These are phyloP conservation scores for Paramormyrops hopkinsi DNA, from an alignment of 2,797 vertebrate genomes.

Conservation along the genomic window DNA sequence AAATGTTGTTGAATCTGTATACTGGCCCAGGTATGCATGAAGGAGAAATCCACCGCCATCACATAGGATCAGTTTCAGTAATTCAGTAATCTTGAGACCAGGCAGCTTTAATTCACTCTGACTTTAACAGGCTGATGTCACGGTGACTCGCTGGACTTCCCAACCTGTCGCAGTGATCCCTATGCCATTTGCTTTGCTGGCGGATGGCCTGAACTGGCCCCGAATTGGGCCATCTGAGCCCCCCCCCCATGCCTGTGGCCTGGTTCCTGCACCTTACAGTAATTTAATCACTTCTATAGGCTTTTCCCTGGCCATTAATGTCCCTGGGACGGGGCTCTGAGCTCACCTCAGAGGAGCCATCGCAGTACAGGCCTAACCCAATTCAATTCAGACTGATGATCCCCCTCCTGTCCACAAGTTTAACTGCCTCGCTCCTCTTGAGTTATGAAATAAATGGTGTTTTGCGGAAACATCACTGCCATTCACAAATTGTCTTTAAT, in stretches of 20 bases:
- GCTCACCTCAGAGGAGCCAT: slow-evolving; percentile 14
- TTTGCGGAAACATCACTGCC: not conserved
- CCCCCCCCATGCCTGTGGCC: not conserved
- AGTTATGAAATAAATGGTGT: not conserved
- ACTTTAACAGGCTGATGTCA: not conserved
- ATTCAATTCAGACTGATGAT: slow-evolving; percentile 27
- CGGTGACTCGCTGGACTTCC: not conserved
- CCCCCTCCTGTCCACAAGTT: slow-evolving; percentile 4
- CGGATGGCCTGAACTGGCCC: not conserved
- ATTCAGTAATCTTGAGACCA: not conserved
- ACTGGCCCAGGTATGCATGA: not conserved
- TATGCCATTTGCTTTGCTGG: not conserved
- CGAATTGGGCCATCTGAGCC: slow-evolving; percentile 10
- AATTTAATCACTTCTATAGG: slow-evolving; percentile 30
- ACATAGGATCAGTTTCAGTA: not conserved
- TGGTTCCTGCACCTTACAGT: slow-evolving; percentile 20
- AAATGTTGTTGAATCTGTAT: not conserved
- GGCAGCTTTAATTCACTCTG: not conserved
- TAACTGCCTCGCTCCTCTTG: not conserved
- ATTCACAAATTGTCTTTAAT: not conserved
- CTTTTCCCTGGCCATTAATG: slow-evolving; percentile 31
- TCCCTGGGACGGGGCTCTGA: slow-evolving; percentile 11
- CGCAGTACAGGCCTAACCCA: slow-evolving; percentile 31
- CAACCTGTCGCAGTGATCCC: not conserved
- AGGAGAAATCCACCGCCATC: not conserved